Base-by-base conservation (phyloP, 2,888 invertebrate species). In the Griposia aprilina region DNA sequence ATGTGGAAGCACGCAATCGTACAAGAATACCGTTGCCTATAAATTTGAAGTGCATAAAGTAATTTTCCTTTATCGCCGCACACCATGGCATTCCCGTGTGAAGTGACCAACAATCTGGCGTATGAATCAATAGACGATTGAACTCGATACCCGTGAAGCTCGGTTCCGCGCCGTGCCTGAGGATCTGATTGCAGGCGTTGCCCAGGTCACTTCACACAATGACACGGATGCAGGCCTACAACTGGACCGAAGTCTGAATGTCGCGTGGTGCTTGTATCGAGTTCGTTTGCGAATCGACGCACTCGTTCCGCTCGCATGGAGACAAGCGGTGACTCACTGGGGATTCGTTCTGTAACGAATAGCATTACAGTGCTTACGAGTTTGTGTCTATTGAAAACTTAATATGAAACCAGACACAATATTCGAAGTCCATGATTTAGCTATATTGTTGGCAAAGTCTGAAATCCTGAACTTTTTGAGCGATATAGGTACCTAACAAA, bases 91-190 rank as follows among this genome's bases (percentile, higher is more conserved):
- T 89, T 91, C 89, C 87, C 91, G 86, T 90, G 91, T 87, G 87
- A 88, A 90, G 84, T 86, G 78, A 80, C 82, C 74, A 87, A 81
- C 78, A 80, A 81, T 80, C 80, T 80, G 71, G 66, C 72, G 68
- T 75, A 83, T 84, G 82, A 80, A 85, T 82, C 78, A 81, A 83
- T 87, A 78, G 82, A 81, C 68, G 78, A 83, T 84, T 76, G 92
- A 93, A 96, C 91, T 90, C 87, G 94, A 96, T 96, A 96, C 90
- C 92, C 95, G 95, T 95, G 95, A 89, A 86, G 80, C 76, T 76
- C 78, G 88, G 94, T 94, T 94, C 93, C 93, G 93, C 92, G 85
- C 85, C 87, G 84, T 89, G 88, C 86, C 85, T 81, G 87, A 91
- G 93, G 93, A 93, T 95, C 93, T 94, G 89, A 90, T 94, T 94